phyloP scores from a whole-genome alignment of 2,888 invertebrate genomes.

The Chrysolina americana region DNA sequence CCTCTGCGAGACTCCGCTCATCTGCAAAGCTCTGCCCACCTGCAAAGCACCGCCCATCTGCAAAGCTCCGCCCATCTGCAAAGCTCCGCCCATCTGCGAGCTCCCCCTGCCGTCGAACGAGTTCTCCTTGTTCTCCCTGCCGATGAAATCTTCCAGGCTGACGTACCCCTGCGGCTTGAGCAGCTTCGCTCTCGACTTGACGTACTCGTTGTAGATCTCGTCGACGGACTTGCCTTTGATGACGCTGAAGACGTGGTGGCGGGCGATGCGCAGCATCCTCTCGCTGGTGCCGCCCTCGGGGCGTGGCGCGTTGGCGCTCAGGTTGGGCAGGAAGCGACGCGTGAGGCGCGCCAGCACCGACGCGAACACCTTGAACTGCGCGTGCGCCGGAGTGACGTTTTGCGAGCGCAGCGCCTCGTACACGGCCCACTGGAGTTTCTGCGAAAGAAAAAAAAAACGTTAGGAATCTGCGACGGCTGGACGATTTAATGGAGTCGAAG shows the following conservation, averaged over 20 bases:
- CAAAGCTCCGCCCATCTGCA: no score
- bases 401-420: conserved; percentile 81
- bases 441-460: conserved; percentile 50
- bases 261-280: conserved; percentile 80
- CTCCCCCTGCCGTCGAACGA: neutral
- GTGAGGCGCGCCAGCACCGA: conserved; percentile 79
- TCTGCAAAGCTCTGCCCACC: no score
- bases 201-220: conserved; percentile 72
- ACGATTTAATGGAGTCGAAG: neutral
- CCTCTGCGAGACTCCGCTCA: no score
- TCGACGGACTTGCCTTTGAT: conserved; percentile 77
- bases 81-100: conserved; percentile 28
- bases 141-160: conserved; percentile 29
- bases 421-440: conserved; percentile 88
- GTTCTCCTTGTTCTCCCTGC: conserved; percentile 60
- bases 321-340: conserved; percentile 75
- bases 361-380: conserved; percentile 81
- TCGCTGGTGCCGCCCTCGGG: conserved; percentile 78
- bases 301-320: conserved; percentile 67
- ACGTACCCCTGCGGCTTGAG: conserved; percentile 72
- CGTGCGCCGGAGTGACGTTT: conserved; percentile 79
- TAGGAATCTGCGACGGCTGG: neutral
- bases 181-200: conserved; percentile 63
- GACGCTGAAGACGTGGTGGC: conserved; percentile 78
- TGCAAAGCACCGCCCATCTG: no score